Evolutionary conservation across 2,113 vertebrate genomes (phyloP).

Genomic region (Ovis aries): DNA sequence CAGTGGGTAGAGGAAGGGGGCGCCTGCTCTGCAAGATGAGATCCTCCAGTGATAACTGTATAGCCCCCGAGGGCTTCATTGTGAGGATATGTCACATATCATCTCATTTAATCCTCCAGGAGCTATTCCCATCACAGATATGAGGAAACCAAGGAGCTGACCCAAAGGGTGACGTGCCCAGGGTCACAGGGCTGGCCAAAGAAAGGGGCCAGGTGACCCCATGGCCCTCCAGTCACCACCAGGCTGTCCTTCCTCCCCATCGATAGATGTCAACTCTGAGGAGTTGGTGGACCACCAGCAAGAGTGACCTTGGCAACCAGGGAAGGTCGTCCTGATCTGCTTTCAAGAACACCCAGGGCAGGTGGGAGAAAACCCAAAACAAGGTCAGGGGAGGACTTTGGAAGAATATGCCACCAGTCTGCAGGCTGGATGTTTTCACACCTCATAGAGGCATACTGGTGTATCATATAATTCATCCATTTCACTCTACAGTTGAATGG

Average conservation of each 20-base stretch:
- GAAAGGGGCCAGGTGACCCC: background rate
- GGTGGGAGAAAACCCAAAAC: background rate
- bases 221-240: background rate
- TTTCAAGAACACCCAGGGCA: background rate
- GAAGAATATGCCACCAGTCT: background rate
- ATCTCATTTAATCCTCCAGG: background rate
- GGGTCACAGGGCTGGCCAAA: background rate
- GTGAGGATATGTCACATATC: background rate
- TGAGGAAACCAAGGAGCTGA: background rate
- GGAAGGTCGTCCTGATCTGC: background rate
- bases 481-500: background rate
- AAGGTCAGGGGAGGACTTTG: background rate
- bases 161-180: background rate
- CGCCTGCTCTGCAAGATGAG: background rate
- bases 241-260: background rate
- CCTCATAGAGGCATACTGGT: background rate
- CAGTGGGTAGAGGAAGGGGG: background rate
- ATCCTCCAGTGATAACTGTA: background rate
- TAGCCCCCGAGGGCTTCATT: background rate
- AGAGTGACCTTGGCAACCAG: background rate
- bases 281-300: background rate
- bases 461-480: background rate
- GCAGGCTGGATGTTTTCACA: background rate
- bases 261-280: background rate
- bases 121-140: background rate